Base-by-base conservation (phyloP, 2,888 invertebrate genomes). In the Macrophya annulata region DNA sequence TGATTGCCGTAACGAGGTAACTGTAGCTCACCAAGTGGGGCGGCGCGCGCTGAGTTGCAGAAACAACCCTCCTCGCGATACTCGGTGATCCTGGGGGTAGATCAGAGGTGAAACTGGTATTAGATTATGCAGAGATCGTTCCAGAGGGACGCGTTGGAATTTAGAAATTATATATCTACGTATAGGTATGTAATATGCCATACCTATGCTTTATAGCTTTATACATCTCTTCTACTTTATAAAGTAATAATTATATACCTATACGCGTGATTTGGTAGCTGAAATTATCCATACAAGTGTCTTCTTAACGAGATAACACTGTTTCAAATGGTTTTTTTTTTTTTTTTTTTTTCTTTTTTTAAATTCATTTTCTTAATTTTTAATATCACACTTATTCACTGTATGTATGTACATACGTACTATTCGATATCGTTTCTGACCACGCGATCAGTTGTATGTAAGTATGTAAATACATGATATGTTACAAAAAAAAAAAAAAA, bases 1-100 rank as follows among this genome's bases (percentile, higher is more conserved):
- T 90, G 91, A 92, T 91, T 90, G 92, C 91, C 90, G 91, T 90
- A 92, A 92, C 91, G 91, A 90, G 90, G 89, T 90, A 87, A 81
- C 62, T 62, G 51, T 77, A 77, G 62, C 62, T 21, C 92, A 92
- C 92, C 92, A 90, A 89, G 90, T 90, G 89, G 90, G 89, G 88
- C 81, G 87, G 87, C 86, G 85, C 86, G 85, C 86, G 92, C 91
- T 93, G 93, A 93, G 90, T 93, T 92, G 93, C 93, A 92, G 90
- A 92, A 93, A 92, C 92, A 89, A 90, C 91, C 92, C 89, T 89
- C 86, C 62, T 62, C n/a, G 59, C 25, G 77, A 55, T 55, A 15
- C 62, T 51, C 81, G 40, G 62, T 37, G 6, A 31, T 37, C 43
- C 21, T 25, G 17, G 81, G 81, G 81, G 81, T 81, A 62, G 43